These are phyloP conservation scores for Penaeus indicus DNA, from an alignment of 1,140 invertebrate genomes.

Conservation along the genomic window DNA sequence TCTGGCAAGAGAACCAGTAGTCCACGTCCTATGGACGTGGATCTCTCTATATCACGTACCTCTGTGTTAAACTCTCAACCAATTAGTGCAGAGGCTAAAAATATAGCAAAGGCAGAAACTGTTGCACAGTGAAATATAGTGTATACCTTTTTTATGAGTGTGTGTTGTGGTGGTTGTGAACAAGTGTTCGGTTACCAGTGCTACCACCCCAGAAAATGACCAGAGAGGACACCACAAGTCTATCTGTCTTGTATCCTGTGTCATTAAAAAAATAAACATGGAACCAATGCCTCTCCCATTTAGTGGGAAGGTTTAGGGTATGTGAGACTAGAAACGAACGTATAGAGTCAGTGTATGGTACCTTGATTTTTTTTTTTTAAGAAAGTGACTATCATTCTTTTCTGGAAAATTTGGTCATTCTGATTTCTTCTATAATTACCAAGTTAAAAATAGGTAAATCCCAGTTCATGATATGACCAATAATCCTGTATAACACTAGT, in stretches of 20 bases:
- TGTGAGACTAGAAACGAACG: too few species aligned
- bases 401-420: too few species aligned
- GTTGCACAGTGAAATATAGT: slow-evolving; percentile 57
- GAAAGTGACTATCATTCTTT: too few species aligned
- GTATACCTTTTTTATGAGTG: slow-evolving; percentile 44
- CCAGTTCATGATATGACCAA: too few species aligned
- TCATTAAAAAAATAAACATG: slow-evolving; percentile 33
- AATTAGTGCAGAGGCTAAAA: slow-evolving; percentile 58
- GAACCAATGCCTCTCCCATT: too few species aligned
- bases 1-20: slow-evolving; percentile 55
- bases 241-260: slow-evolving; percentile 35
- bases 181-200: slow-evolving; percentile 43
- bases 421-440: too few species aligned
- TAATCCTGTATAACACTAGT: too few species aligned
- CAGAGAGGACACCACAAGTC: slow-evolving; percentile 44
- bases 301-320: too few species aligned
- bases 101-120: slow-evolving; percentile 55
- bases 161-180: slow-evolving; percentile 48
- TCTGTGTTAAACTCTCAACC: slow-evolving; percentile 52
- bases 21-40: slow-evolving; percentile 61
- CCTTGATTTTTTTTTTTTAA: too few species aligned
- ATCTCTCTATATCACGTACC: slow-evolving; percentile 57
- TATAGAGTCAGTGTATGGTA: too few species aligned
- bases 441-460: too few species aligned
- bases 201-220: slow-evolving; percentile 19